Conservation (phyloP, 2,888 invertebrate species). For the Erebia epiphron region DNA sequence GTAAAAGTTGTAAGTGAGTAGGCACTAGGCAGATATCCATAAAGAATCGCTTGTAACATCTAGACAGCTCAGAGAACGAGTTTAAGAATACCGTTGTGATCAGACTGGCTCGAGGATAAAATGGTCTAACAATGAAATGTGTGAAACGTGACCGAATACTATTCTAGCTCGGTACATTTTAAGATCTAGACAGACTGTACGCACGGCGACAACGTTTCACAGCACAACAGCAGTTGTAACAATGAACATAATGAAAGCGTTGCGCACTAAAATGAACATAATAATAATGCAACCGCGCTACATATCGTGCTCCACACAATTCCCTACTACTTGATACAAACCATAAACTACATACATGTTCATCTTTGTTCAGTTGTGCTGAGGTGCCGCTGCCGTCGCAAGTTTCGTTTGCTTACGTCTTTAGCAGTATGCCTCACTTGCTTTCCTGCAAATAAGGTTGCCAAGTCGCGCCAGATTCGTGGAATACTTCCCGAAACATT, state of each 20-base stretch:
- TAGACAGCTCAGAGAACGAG: slow-evolving; percentile 25
- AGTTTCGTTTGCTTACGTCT: not conserved
- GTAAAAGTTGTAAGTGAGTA: not conserved
- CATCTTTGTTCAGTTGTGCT: not conserved
- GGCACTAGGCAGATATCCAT: not conserved
- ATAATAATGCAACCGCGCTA: no score
- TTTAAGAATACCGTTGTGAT: slow-evolving; percentile 34
- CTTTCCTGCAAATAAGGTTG: slow-evolving; percentile 18
- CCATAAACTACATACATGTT: no score
- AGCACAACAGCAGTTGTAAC: not conserved
- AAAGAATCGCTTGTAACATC: slow-evolving; percentile 22
- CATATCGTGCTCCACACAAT: no score
- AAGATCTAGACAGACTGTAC: not conserved
- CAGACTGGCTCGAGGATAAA: slow-evolving; percentile 34
- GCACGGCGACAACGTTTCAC: not conserved
- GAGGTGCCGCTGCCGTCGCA: not conserved
- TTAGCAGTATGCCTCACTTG: slow-evolving; percentile 29
- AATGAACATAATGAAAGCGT: no score
- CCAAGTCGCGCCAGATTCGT: not conserved
- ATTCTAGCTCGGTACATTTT: not conserved
- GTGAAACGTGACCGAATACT: slow-evolving; percentile 35
- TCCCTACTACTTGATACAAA: no score
- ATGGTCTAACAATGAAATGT: slow-evolving; percentile 36
- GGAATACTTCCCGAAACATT: not conserved
- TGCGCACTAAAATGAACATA: no score